phyloP scores from a whole-genome alignment of 2,888 invertebrate genomes.

The Coenonympha arcania region DNA sequence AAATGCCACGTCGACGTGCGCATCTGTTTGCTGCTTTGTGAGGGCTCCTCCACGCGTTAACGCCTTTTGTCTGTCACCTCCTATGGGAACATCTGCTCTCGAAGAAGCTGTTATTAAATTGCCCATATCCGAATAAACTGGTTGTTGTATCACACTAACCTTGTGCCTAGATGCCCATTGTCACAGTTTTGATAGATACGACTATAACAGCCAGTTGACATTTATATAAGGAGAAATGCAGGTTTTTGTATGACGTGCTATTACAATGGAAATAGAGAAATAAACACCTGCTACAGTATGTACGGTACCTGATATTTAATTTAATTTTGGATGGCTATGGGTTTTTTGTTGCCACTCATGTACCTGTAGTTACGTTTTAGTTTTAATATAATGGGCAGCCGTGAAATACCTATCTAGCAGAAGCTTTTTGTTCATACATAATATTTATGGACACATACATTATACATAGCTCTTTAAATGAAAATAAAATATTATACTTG shows the following conservation, averaged over 20 bases:
- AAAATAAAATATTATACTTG: too few species aligned
- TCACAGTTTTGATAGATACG: constrained; percentile 8
- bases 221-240: background rate
- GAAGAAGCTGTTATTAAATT: constrained; percentile 44
- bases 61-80: constrained; percentile 55
- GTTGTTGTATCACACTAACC: constrained; percentile 10
- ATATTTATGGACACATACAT: background rate
- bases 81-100: constrained; percentile 55
- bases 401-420: background rate
- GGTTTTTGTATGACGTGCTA: constrained; percentile 1
- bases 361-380: background rate
- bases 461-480: too few species aligned
- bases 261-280: constrained; percentile 14
- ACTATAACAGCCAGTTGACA: constrained; percentile 3
- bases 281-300: constrained; percentile 13
- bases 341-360: background rate
- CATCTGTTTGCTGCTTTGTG: constrained; percentile 65
- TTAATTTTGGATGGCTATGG: constrained; percentile 6
- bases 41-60: constrained; percentile 54
- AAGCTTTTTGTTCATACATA: background rate
- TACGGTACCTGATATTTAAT: constrained; percentile 3
- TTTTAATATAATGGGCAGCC: background rate
- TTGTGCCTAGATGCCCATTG: constrained; percentile 14
- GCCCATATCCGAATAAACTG: constrained; percentile 12
- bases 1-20: constrained; percentile 57